These are phyloP conservation scores for Chinchilla lanigera DNA, from an alignment of 2,113 vertebrate genomes.

Conservation along the genomic window DNA sequence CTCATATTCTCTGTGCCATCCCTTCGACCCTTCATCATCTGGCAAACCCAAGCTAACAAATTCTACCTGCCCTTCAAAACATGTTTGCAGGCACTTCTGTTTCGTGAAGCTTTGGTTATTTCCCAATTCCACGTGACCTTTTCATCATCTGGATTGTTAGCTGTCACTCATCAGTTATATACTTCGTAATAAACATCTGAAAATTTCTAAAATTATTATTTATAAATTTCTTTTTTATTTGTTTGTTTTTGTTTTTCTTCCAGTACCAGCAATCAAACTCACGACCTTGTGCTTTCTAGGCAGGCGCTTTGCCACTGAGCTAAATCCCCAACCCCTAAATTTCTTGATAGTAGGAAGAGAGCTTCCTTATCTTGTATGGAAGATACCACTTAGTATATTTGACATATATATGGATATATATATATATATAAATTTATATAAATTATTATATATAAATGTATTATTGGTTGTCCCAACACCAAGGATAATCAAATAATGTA, in stretches of 20 bases:
- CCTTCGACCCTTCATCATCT: too few species aligned
- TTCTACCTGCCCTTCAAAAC: neutral
- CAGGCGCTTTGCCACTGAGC: too few species aligned
- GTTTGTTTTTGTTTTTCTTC: too few species aligned
- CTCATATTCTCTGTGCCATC: neutral
- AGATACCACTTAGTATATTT: neutral
- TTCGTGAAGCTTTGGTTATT: neutral
- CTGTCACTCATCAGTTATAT: neutral
- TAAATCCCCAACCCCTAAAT: too few species aligned
- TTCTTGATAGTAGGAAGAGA: neutral
- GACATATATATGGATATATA: neutral
- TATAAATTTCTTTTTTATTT: neutral
- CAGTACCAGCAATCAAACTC: too few species aligned
- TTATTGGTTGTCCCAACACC: neutral
- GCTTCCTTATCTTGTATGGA: neutral
- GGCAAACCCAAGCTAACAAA: neutral
- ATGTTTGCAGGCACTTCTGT: neutral
- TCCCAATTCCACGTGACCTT: neutral
- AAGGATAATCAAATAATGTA: neutral
- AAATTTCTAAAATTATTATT: neutral
- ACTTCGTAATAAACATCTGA: neutral
- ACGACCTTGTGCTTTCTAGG: too few species aligned
- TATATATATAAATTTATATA: neutral
- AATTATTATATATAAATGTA: neutral
- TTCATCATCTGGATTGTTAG: slow-evolving; percentile 12